phyloP scores from a whole-genome alignment of 2,888 invertebrate species.

The Nysson spinosus region DNA sequence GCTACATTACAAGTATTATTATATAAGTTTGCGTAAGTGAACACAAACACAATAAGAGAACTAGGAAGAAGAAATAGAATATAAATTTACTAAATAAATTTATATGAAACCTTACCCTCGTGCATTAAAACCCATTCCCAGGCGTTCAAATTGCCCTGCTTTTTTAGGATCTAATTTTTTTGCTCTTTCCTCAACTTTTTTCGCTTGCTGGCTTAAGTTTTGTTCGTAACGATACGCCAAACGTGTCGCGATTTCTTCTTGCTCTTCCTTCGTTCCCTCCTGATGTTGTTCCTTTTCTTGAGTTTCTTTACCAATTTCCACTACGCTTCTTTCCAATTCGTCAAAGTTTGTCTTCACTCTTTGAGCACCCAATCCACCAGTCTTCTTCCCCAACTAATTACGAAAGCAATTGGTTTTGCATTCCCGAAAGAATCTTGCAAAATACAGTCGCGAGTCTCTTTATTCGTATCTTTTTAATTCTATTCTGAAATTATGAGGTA shows the following conservation, averaged over 20 bases:
- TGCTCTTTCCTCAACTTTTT: conserved; percentile 85
- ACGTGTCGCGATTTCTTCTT: conserved; percentile 83
- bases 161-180: conserved; percentile 88
- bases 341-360: conserved; percentile 96
- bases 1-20: background rate
- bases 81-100: conserved; percentile 7
- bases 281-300: conserved; percentile 74
- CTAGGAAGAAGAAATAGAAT: conserved; percentile 1
- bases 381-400: conserved; percentile 88
- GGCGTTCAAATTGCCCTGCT: conserved; percentile 91
- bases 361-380: conserved; percentile 93
- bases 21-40: background rate
- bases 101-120: conserved; percentile 75
- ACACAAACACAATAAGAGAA: background rate
- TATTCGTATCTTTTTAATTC: too few relatives aligned
- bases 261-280: conserved; percentile 82
- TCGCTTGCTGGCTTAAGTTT: conserved; percentile 84
- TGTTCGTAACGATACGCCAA: conserved; percentile 84
- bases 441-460: too few relatives aligned
- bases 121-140: conserved; percentile 92
- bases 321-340: conserved; percentile 94
- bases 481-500: too few relatives aligned
- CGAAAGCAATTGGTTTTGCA: background rate
- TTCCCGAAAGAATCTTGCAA: background rate
- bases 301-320: conserved; percentile 81